Evolutionary conservation across 2,888 invertebrate genomes (phyloP).

Genomic region (Drosophila quasianomalipes): DNA sequence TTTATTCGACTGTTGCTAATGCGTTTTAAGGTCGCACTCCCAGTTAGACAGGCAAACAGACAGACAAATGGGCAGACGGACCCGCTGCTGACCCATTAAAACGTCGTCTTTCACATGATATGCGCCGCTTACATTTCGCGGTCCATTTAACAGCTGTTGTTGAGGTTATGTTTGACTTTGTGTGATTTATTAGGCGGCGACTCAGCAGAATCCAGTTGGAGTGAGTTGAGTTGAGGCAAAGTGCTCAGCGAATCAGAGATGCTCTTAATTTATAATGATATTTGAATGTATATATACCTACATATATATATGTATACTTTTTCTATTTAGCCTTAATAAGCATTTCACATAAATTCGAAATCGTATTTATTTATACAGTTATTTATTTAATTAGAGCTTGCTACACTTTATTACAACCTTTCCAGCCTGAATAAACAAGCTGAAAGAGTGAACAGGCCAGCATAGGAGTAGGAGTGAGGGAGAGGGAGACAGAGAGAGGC

Average conservation of each 20-base stretch:
- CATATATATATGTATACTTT: neutral
- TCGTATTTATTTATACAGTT: conserved; percentile 2
- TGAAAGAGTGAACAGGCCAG: conserved; percentile 23
- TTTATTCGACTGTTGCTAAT: conserved; percentile 71
- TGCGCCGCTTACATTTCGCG: conserved; percentile 70
- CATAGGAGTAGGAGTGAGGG: conserved; percentile 9
- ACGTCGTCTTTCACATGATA: conserved; percentile 57
- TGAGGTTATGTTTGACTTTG: neutral
- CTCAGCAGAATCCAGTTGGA: conserved; percentile 39
- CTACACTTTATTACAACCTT: conserved; percentile 25
- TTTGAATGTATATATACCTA: no score
- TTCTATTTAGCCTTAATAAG: neutral
- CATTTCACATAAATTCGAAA: neutral
- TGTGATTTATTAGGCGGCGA: conserved; percentile 70
- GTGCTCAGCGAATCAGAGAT: neutral
- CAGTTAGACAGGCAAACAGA: neutral
- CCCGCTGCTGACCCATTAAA: conserved; percentile 59
- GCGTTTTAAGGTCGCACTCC: conserved; percentile 72
- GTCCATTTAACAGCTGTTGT: conserved; percentile 67
- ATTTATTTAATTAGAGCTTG: conserved; percentile 19
- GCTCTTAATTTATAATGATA: neutral
- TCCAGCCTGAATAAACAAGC: conserved; percentile 36
- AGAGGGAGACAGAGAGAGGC: conserved; percentile 30
- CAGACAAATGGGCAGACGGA: conserved; percentile 8
- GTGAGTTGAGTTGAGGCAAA: neutral